A percentile compares a stretch with the other conserved stretches of the same genome.
phyloP scores from a whole-genome alignment of 2,113 vertebrate species.

The Fulica atra region DNA sequence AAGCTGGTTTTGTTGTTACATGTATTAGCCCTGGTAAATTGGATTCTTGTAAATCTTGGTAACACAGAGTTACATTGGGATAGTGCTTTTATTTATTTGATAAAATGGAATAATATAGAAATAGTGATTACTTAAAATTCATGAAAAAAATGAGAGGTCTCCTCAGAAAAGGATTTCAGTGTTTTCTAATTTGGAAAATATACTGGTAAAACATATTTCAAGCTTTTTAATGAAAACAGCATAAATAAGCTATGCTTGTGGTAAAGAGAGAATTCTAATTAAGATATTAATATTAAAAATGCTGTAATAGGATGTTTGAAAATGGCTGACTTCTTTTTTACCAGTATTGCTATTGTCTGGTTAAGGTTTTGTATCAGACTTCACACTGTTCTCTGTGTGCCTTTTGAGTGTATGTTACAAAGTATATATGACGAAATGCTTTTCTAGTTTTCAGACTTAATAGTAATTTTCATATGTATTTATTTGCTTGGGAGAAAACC shows the following conservation, averaged over 20 bases:
- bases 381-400: not conserved
- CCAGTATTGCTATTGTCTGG: not conserved
- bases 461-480: not conserved
- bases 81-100: not conserved
- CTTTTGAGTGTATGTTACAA: not conserved
- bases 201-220: not conserved
- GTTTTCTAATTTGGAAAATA: not conserved
- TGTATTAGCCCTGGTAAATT: constrained; percentile 7
- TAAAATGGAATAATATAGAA: not conserved
- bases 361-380: not conserved
- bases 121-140: not conserved
- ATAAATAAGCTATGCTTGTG: not conserved
- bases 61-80: not conserved
- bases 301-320: not conserved
- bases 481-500: not conserved
- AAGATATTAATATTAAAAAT: not conserved
- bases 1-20: not conserved
- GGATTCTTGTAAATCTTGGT: constrained; percentile 18
- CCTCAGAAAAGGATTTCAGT: not conserved
- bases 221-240: not conserved
- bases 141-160: not conserved
- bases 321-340: not conserved
- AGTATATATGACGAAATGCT: not conserved
- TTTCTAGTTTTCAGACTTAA: not conserved
- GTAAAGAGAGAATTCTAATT: not conserved